These are phyloP conservation scores for Gallinago jamesoni DNA, from an alignment of 2,113 vertebrate species.

Conservation along the genomic window DNA sequence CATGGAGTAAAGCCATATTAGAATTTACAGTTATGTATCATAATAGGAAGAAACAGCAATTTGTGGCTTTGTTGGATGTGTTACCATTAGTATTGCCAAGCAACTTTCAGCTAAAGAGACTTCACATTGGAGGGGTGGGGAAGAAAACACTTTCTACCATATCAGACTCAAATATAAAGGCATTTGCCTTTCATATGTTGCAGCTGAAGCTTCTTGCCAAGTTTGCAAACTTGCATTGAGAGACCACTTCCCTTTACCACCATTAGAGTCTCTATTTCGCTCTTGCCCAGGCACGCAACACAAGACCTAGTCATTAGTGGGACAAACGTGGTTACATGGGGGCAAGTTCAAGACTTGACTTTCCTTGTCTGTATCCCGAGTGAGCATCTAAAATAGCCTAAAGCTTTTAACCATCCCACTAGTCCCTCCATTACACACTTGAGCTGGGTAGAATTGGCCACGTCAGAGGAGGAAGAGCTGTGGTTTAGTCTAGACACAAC, in stretches of 20 bases:
- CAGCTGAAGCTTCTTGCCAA: not conserved
- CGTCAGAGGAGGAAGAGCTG: not conserved
- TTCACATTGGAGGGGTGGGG: not conserved
- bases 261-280: not conserved
- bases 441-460: not conserved
- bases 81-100: not conserved
- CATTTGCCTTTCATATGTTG: not conserved
- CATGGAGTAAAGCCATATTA: not conserved
- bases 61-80: not conserved
- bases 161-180: not conserved
- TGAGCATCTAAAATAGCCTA: not conserved
- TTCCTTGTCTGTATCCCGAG: not conserved
- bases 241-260: not conserved
- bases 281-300: not conserved
- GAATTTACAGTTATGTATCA: not conserved
- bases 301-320: not conserved
- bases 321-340: not conserved
- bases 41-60: not conserved
- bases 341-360: not conserved
- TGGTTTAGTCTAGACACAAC: conserved; percentile 50
- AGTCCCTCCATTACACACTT: not conserved
- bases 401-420: not conserved
- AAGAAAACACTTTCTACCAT: not conserved
- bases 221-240: not conserved
- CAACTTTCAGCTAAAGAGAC: not conserved